These are phyloP conservation scores for Tetranychus cinnabarinus DNA, from an alignment of 1,140 invertebrate genomes.

Conservation along the genomic window DNA sequence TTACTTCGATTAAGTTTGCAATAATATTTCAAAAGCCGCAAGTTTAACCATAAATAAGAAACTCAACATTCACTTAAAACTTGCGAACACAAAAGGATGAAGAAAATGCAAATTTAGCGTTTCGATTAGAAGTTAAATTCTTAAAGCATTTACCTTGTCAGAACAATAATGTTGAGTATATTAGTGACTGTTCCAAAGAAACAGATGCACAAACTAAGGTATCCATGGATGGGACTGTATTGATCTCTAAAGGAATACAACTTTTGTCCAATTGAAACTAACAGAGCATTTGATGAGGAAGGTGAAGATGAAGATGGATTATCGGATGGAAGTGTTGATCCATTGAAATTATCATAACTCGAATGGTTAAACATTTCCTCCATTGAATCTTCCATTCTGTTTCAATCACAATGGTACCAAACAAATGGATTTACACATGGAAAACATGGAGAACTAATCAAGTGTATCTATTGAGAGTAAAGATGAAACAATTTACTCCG, in stretches of 20 bases:
- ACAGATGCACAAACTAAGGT: conserved; percentile 45
- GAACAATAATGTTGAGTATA: conserved; percentile 58
- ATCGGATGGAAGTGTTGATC: neutral
- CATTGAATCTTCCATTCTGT: too few relatives aligned
- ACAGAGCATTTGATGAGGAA: neutral
- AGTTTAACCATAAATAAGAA: too few relatives aligned
- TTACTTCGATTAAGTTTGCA: too few relatives aligned
- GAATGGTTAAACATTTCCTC: too few relatives aligned
- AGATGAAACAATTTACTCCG: too few relatives aligned
- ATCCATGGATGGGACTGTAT: conserved; percentile 34
- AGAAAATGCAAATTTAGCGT: neutral
- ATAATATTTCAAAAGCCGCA: too few relatives aligned
- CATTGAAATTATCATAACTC: too few relatives aligned
- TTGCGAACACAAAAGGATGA: neutral
- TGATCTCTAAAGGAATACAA: conserved; percentile 12
- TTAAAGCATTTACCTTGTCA: conserved; percentile 29
- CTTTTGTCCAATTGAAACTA: neutral
- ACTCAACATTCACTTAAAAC: neutral
- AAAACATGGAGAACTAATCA: too few relatives aligned
- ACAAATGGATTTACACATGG: too few relatives aligned
- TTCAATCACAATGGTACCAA: too few relatives aligned
- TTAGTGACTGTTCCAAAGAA: conserved; percentile 67
- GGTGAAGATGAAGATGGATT: neutral
- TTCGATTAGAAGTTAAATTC: too few relatives aligned
- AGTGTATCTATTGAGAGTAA: too few relatives aligned